Evolutionary conservation across 2,888 invertebrate genomes (phyloP), one percentile per base, ranked within the genome.

Genomic region (Folsomia candida): DNA sequence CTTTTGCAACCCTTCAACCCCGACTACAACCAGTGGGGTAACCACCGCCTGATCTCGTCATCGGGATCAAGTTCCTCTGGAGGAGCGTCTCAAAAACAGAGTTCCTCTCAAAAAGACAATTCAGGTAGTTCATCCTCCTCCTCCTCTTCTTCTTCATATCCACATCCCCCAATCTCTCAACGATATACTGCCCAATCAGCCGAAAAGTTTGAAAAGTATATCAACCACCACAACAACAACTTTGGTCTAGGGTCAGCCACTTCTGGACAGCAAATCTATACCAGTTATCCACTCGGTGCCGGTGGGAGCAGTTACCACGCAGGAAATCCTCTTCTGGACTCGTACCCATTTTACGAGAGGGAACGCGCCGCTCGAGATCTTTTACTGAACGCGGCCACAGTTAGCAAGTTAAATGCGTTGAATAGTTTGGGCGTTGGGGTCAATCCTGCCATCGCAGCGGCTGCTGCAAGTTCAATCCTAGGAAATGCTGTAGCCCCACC

Each of bases 311-410:
- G 37, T 37, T 4, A 14, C 37, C 4, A 14, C 14, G 37, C 37
- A 4, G 14, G 6, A 4, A 70, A 72, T 26, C 70, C 72, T 14
- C 51, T 75, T 47, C 26, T 75, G 51, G 75, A 75, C 54, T 47
- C 67, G n/a, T 74, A 74, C 22, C 71, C 71, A 4, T 63, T 65
- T 25, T 74, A 74, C 22, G 70, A 73, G 25, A 27, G 60, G 26
- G 68, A 73, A n/a, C 37, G 37, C 37, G 37, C 37, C 6, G 37
- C 37, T 14, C 37, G 37, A 9, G 37, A 37, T 14, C 37, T 37
- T 37, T 37, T 37, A 37, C 37, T 37, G 4, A 37, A 37, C 14
- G 37, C 37, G 37, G 37, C 37, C 6, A 14, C 37, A 9, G 37
- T 14, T 14, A 37, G 37, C 14, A 37, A 37, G 14, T 37, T 37